phyloP scores from a whole-genome alignment of 2,888 invertebrate genomes.

The Kryphioiulus occultus region DNA sequence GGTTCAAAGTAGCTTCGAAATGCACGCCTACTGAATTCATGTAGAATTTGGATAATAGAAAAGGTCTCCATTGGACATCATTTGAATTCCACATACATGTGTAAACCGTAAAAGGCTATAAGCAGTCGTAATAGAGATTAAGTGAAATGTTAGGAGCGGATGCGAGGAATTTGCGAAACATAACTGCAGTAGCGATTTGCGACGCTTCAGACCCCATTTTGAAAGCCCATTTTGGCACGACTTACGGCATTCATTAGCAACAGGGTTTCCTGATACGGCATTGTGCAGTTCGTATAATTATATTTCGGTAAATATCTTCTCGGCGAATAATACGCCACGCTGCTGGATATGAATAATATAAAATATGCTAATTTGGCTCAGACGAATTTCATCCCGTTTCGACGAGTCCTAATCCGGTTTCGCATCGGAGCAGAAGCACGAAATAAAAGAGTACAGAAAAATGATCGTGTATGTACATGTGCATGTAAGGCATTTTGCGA shows the following conservation, averaged over 20 bases:
- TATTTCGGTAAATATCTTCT: constrained; percentile 32
- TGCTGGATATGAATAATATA: constrained; percentile 20
- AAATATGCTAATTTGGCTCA: constrained; percentile 35
- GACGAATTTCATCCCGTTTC: constrained; percentile 21
- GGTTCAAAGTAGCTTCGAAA: no score
- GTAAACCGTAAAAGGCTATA: neutral
- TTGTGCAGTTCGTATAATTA: neutral
- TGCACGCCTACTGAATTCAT: no score
- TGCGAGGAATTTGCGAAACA: neutral
- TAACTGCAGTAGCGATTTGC: neutral
- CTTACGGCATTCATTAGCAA: neutral
- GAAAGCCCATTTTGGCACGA: neutral
- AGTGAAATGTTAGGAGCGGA: neutral
- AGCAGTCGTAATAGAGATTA: neutral
- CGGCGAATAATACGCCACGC: neutral
- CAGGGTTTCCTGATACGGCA: neutral
- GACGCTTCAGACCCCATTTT: neutral
- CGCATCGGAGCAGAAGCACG: constrained; percentile 4
- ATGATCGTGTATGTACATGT: neutral
- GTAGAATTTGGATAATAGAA: no score
- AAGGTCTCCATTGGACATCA: neutral
- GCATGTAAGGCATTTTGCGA: no score
- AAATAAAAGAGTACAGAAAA: constrained; percentile 15
- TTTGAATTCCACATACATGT: neutral
- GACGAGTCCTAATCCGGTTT: neutral